Base-by-base conservation (phyloP, 2,113 vertebrate genomes). In the Saccopteryx leptura region DNA sequence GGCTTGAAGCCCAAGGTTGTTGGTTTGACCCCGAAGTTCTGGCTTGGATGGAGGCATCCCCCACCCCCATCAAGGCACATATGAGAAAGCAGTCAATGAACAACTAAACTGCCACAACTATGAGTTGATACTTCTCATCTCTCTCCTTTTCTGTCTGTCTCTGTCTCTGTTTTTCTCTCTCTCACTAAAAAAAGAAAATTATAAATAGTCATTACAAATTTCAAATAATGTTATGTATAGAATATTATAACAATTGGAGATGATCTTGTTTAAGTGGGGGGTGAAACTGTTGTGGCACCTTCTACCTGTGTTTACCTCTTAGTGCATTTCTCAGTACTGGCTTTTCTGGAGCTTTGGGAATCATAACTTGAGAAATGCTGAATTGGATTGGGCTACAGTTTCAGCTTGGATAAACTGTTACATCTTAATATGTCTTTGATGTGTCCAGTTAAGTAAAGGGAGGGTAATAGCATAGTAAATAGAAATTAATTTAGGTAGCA, bases 201-300 rank as follows among this genome's bases (percentile, higher is more conserved):
- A 39, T 3, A 39, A 3, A 39, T 39, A 39, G 39, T 39, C 39
- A 39, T 39, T 39, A 46, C 66, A 39, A 88, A 80, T 72, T 23
- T 19, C 19, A 85, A 80, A n/a, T 75, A 82, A 63, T 71, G 15
- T 63, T 76, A 9, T 33, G 48, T 48, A 39, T n/a, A 88, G 39
- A 60, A 58, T 74, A 23, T 28, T 39, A 11, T 56, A 90, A 50
- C n/a, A 82, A 1, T 74, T 83, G 31, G 58, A 85, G 39, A 46
- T 60, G 33, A 21, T 85, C 26, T 94, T 92, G 33, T 65, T 90
- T 95, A 80, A 93, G 9, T 85, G 48, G 82, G 82, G 9, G 17
- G 48, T 88, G 24, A 96, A 78, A 31, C n/a, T 88, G 46, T 81
- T 88, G 26, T 46, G 26, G 79, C 5, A 56, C 28, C 9, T 95